Conservation (phyloP, 2,797 vertebrate genomes). For the Artibeus lituratus region DNA sequence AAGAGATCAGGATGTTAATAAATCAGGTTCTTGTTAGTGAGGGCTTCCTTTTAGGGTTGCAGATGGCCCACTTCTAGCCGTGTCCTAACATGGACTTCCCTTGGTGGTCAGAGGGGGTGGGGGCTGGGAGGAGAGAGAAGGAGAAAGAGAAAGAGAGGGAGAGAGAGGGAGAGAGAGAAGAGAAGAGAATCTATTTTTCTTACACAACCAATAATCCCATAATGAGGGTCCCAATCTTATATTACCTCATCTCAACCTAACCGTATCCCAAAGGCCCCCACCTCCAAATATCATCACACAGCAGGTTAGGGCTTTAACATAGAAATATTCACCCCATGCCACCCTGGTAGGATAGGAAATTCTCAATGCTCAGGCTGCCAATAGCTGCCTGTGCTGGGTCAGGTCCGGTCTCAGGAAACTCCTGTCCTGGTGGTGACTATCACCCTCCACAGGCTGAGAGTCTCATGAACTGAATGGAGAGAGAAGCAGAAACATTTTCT, state of each 20-base stretch:
- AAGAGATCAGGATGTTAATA: not conserved
- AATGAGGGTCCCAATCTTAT: not conserved
- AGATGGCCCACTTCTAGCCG: not conserved
- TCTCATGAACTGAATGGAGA: not conserved
- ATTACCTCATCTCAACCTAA: not conserved
- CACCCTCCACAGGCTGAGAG: slow-evolving; percentile 36
- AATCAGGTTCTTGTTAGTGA: not conserved
- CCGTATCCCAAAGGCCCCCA: not conserved
- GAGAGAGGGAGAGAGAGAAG: no score
- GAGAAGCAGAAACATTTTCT: not conserved
- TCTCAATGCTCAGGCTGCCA: slow-evolving; percentile 63
- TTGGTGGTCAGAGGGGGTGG: not conserved
- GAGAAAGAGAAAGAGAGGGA: not conserved
- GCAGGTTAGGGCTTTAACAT: not conserved
- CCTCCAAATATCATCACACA: not conserved
- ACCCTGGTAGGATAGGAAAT: slow-evolving; percentile 20
- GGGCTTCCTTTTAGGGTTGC: not conserved
- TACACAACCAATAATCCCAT: not conserved
- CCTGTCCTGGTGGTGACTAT: slow-evolving; percentile 63
- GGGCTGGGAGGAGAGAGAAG: fast-evolving
- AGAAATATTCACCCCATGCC: slow-evolving; percentile 10
- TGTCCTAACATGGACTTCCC: not conserved
- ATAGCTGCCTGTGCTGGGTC: slow-evolving; percentile 74
- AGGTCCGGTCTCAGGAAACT: slow-evolving; percentile 15
- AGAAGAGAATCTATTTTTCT: not conserved